These are phyloP conservation scores for Neoseiulus cucumeris DNA, from an alignment of 1,140 invertebrate species.

Conservation along the genomic window DNA sequence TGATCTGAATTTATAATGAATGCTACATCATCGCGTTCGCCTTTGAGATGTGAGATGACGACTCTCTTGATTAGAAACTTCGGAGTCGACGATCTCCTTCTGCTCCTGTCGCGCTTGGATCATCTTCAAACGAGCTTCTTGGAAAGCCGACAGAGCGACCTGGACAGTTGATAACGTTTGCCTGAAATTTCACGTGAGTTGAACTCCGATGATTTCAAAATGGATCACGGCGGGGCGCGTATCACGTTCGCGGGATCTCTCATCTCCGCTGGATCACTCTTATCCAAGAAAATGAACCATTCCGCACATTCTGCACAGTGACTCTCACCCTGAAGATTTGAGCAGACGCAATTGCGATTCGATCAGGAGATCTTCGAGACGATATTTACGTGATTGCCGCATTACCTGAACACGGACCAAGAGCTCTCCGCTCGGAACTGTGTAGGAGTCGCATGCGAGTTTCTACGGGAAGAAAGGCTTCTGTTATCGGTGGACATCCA, in stretches of 20 bases:
- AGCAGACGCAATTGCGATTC: not conserved
- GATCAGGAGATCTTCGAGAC: conserved; percentile 2
- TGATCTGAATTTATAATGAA: no score
- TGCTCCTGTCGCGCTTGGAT: conserved; percentile 1
- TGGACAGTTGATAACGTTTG: not conserved
- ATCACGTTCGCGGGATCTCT: no score
- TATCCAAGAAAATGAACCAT: no score
- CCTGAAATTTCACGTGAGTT: not conserved
- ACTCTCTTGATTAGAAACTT: not conserved
- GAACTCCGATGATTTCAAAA: no score
- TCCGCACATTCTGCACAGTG: not conserved
- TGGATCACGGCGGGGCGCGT: no score
- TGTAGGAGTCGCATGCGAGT: not conserved
- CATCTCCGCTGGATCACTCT: no score
- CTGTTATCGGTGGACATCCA: no score
- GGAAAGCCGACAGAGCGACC: not conserved
- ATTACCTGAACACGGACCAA: not conserved
- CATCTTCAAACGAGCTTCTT: not conserved
- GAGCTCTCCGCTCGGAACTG: not conserved
- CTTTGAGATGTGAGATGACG: no score
- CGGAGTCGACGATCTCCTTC: not conserved
- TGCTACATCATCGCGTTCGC: no score
- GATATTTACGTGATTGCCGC: not conserved
- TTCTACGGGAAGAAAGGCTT: not conserved
- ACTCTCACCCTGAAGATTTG: not conserved